Base-by-base conservation (phyloP, 2,888 invertebrate species). In the Catocala sponsa region DNA sequence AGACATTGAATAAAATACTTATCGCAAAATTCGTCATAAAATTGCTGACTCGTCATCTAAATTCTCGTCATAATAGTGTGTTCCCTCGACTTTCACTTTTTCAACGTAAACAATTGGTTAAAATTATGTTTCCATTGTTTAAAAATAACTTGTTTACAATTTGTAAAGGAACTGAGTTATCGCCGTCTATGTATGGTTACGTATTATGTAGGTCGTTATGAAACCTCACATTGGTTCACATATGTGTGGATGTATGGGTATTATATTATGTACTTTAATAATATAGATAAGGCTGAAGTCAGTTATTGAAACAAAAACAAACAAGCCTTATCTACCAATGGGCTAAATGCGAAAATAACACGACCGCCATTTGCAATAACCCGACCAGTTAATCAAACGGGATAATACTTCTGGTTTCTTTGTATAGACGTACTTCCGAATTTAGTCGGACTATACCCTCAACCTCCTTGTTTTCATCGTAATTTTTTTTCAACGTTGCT, bases 391-490 rank as follows among this genome's bases (percentile, higher is more conserved):
- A 59, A 2, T 63, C 49, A 70, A 72, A 49, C 72, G 44, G 68
- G 63, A 63, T 59, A 74, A 79, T 74, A 65, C 72, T 72, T 65
- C 59, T 65, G 51, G 55, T 76, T 69, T 79, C 87, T 90, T 92
- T 92, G 91, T 91, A 82, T 83, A 66, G 57, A 43, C 52, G 59
- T 60, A 63, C 79, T 82, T 68, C 78, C 67, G n/a, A 72, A 86
- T 76, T 80, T 76, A 70, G 87, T 83, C 77, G 90, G 80, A 59
- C 84, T 85, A 78, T 75, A 77, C 67, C 65, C 78, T 79, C 83
- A 87, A 88, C 91, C 92, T 89, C 86, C 91, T 91, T 91, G 92
- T 91, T 92, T 91, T 91, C 84, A 83, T 87, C 82, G 81, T 81
- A 79, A 80, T 88, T 88, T 91, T 88, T 87, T 86, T 82, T 83